Percentiles rank a stretch among this genome's conserved stretches.
Conservation (phyloP, 2,888 invertebrate genomes). For the Mesorhabditis spiculigera region DNA sequence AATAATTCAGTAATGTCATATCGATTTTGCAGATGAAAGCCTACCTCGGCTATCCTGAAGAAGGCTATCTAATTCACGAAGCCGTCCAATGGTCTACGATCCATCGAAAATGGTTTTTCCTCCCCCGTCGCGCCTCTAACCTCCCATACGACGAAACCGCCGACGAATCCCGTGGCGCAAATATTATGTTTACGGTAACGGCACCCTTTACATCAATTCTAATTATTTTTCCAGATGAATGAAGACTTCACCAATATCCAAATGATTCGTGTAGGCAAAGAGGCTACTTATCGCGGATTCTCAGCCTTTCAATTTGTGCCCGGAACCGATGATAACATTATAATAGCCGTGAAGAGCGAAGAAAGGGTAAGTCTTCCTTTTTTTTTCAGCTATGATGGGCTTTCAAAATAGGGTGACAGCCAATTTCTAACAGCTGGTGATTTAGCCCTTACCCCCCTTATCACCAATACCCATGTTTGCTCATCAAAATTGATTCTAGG, state of each 20-base stretch:
- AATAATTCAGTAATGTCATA: not conserved
- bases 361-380: constrained; percentile 69
- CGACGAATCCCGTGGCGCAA: constrained; percentile 77
- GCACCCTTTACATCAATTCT: constrained; percentile 62
- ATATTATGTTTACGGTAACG: constrained; percentile 72
- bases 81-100: constrained; percentile 81
- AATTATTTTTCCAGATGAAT: constrained; percentile 76
- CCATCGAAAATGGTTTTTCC: constrained; percentile 82
- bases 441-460: too few species aligned
- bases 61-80: constrained; percentile 91
- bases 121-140: constrained; percentile 83
- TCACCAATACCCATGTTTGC: constrained; percentile 70
- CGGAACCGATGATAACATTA: constrained; percentile 76
- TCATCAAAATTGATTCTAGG: constrained; percentile 84
- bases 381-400: constrained; percentile 65
- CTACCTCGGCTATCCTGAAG: not conserved
- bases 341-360: constrained; percentile 88
- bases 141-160: constrained; percentile 81
- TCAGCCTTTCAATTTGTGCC: constrained; percentile 97
- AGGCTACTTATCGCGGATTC: constrained; percentile 74
- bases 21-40: not conserved
- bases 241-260: constrained; percentile 72
- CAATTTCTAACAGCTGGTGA: too few species aligned
- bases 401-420: constrained; percentile 58
- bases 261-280: constrained; percentile 58